phyloP scores from a whole-genome alignment of 2,888 invertebrate genomes.

The Yponomeuta sedellus region DNA sequence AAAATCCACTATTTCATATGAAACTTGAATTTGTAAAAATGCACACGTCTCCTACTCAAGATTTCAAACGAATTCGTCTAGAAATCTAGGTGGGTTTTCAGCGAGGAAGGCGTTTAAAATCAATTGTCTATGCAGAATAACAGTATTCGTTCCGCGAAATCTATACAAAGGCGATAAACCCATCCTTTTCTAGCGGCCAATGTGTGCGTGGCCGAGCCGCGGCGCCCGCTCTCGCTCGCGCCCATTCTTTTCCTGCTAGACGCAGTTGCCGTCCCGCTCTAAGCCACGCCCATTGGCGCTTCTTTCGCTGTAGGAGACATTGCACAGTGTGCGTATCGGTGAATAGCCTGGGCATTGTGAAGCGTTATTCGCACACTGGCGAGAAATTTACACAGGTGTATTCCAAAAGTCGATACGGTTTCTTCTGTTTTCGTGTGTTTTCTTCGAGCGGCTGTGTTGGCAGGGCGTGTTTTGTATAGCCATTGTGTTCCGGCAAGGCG shows the following conservation, averaged over 20 bases:
- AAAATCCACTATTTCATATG: constrained; percentile 30
- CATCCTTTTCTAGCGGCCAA: constrained; percentile 68
- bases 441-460: constrained; percentile 45
- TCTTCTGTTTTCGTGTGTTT: constrained; percentile 31
- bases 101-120: constrained; percentile 53
- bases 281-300: constrained; percentile 66
- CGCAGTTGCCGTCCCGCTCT: constrained; percentile 58
- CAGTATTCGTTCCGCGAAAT: constrained; percentile 64
- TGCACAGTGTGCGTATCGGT: constrained; percentile 58
- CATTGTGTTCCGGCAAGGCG: constrained; percentile 60
- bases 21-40: constrained; percentile 30
- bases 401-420: constrained; percentile 75
- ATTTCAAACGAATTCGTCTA: background rate
- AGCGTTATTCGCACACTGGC: constrained; percentile 59
- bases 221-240: constrained; percentile 48
- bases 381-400: constrained; percentile 65
- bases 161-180: constrained; percentile 69
- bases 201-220: constrained; percentile 57
- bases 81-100: constrained; percentile 34
- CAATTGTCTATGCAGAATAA: constrained; percentile 72
- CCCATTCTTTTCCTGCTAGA: constrained; percentile 46
- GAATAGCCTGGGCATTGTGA: constrained; percentile 63
- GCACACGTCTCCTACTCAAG: background rate
- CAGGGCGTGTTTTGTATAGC: constrained; percentile 57
- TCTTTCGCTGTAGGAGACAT: constrained; percentile 45